A percentile compares a stretch with the other conserved stretches of the same genome.
phyloP scores from a whole-genome alignment of 1,140 invertebrate genomes.

The Holotrichia oblita region DNA sequence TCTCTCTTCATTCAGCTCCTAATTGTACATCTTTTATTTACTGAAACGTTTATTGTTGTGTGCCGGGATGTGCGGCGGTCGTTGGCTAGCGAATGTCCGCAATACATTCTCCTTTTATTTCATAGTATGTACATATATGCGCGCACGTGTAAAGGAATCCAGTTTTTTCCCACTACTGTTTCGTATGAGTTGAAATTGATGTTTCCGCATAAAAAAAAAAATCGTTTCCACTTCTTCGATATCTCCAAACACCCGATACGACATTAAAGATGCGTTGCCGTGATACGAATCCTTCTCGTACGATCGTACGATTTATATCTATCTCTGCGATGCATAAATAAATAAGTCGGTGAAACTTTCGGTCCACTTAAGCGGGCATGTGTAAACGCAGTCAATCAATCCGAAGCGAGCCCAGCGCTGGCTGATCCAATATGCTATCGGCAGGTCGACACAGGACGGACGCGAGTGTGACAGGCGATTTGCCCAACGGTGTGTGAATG shows the following conservation, averaged over 20 bases:
- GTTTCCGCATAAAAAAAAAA: too few relatives aligned
- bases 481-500: conserved; percentile 59
- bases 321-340: conserved; percentile 13
- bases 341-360: conserved; percentile 37
- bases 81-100: conserved; percentile 28
- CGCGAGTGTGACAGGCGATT: conserved; percentile 57
- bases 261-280: neutral
- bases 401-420: conserved; percentile 20
- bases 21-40: conserved; percentile 58
- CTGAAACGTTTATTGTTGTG: conserved; percentile 39
- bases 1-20: conserved; percentile 57
- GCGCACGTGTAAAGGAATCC: conserved; percentile 18
- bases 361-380: conserved; percentile 37
- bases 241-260: neutral
- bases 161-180: neutral
- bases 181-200: neutral
- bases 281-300: too few relatives aligned
- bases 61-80: neutral
- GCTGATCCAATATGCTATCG: conserved; percentile 50
- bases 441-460: conserved; percentile 48
- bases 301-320: too few relatives aligned
- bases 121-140: too few relatives aligned
- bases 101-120: conserved; percentile 36
- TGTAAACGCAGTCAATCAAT: conserved; percentile 43
- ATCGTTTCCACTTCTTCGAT: too few relatives aligned